Evolutionary conservation across 2,113 vertebrate genomes (phyloP).

Genomic region (Carassius auratus): DNA sequence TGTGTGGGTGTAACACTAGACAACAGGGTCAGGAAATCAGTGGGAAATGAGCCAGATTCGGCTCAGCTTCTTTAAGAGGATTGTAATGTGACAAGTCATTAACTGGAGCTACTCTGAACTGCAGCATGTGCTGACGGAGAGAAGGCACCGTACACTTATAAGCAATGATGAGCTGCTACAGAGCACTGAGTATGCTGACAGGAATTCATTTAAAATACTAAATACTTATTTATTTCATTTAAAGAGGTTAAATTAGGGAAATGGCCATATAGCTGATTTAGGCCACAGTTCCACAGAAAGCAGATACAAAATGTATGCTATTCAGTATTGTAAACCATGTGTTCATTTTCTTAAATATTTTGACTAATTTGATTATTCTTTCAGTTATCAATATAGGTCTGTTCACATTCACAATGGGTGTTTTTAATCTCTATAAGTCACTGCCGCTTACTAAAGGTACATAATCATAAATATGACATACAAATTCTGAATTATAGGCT

Average conservation of each 20-base stretch:
- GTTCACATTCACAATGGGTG: background rate
- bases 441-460: background rate
- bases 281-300: background rate
- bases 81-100: conserved; percentile 47
- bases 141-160: background rate
- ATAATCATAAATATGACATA: background rate
- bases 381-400: background rate
- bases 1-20: conserved; percentile 4
- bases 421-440: background rate
- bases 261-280: background rate
- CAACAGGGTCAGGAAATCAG: conserved; percentile 17
- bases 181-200: background rate
- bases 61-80: conserved; percentile 34
- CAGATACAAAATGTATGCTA: background rate
- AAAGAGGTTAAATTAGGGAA: background rate
- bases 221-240: background rate
- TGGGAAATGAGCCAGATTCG: conserved; percentile 6
- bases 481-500: background rate
- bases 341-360: background rate
- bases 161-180: background rate
- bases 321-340: background rate
- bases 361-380: background rate
- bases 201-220: background rate
- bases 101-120: conserved; percentile 28
- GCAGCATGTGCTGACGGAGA: conserved; percentile 1